A percentile compares a stretch with the other conserved stretches of the same genome.
phyloP scores from a whole-genome alignment of 2,113 vertebrate genomes.

The Gallinago paraguaiae region DNA sequence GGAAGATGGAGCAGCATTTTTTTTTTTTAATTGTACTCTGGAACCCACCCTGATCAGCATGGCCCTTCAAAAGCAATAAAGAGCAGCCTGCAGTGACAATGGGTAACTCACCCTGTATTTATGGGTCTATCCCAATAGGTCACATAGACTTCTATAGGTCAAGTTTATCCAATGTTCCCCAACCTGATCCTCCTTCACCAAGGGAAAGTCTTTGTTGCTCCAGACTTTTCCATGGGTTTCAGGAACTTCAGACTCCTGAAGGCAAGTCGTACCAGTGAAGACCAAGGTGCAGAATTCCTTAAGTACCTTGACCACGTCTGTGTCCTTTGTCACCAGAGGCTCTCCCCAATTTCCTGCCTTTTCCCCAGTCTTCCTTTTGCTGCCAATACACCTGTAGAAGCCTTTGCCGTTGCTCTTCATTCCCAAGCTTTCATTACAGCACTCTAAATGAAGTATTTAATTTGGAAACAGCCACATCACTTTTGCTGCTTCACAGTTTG shows the following conservation, averaged over 20 bases:
- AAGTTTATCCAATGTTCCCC: not conserved
- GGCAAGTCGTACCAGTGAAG: not conserved
- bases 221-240: not conserved
- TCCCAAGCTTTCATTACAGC: not conserved
- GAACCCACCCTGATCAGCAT: not conserved
- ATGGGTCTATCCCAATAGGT: not conserved
- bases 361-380: not conserved
- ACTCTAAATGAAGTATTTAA: not conserved
- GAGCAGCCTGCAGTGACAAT: not conserved
- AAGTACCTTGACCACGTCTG: not conserved
- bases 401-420: not conserved
- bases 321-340: not conserved
- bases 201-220: not conserved
- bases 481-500: not conserved
- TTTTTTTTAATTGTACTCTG: not conserved
- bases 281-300: not conserved
- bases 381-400: not conserved
- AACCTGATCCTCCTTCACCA: not conserved
- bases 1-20: not conserved
- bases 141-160: accelerated
- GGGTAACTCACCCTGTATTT: not conserved
- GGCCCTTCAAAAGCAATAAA: not conserved
- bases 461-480: not conserved
- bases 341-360: not conserved
- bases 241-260: not conserved